These are phyloP conservation scores for Tringa solitaria DNA, from an alignment of 2,113 vertebrate species.

Conservation along the genomic window DNA sequence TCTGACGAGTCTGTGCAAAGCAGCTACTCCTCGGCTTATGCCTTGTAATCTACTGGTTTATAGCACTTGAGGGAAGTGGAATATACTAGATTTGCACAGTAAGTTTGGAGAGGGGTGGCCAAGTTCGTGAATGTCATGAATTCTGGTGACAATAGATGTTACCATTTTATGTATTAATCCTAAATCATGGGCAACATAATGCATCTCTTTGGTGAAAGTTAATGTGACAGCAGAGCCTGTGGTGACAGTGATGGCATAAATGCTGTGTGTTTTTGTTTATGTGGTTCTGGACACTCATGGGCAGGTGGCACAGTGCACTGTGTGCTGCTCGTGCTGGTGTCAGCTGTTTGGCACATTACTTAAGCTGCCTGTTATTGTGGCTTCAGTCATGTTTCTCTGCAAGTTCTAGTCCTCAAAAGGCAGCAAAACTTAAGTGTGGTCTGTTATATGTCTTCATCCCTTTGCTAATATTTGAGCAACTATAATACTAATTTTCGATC, in stretches of 20 bases:
- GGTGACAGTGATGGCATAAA: neutral
- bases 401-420: neutral
- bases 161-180: neutral
- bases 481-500: neutral
- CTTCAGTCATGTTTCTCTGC: neutral
- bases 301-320: neutral
- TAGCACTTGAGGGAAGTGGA: neutral
- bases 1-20: neutral
- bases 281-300: neutral
- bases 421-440: neutral
- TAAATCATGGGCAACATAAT: neutral
- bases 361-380: neutral
- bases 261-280: neutral
- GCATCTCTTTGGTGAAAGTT: neutral
- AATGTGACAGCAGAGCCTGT: rapidly evolving
- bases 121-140: neutral
- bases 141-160: neutral
- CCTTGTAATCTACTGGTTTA: neutral
- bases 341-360: neutral
- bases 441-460: neutral
- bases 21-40: neutral
- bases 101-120: neutral
- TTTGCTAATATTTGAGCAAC: neutral
- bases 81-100: neutral
- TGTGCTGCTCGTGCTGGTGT: neutral